Base-by-base conservation (phyloP, 2,797 vertebrate genomes). In the Bothrops alternatus region DNA sequence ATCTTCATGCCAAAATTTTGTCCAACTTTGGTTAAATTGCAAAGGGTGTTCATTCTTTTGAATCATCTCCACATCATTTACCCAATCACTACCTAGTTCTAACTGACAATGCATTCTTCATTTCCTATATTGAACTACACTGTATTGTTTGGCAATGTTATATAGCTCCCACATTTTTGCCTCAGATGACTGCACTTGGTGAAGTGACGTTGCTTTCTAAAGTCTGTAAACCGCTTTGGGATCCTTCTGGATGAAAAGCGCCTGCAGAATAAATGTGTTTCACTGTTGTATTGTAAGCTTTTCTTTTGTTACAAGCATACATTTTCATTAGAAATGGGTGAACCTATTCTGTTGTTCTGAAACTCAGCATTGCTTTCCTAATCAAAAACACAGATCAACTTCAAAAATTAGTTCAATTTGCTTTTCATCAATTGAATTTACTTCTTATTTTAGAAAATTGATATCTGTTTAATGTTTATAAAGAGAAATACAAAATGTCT, bases 51-150 rank as follows among this genome's bases (percentile, higher is more conserved):
- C 93, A 94, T 93, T 91, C 93, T 97, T 92, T 93, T 94, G 94
- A 94, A 26, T 96, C 95, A 96, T 96, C 92, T 47, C 93, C 95
- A 94, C 92, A 95, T 93, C 96, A 37, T 47, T 69, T n/a, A 32
- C 47, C 63, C n/a, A 96, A 95, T 94, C 96, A 95, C 95, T 91
- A 93, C 95, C 96, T 96, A 96, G 96, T 96, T 96, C 94, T 94
- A 96, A 97, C 96, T 97, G 97, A 96, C 96, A 95, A 96, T 92
- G 91, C 96, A 96, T 97, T 96, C 91, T 96, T 95, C 97, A 96
- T 97, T 96, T 95, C 93, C 93, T 96, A 2, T 0, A 96, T 65
- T 91, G 94, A 96, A 97, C 94, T 82, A 26, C 50, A 95, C 93
- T 93, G 87, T 94, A 86, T 94, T 94, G 90, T 96, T 96, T 94